A percentile compares a stretch with the other conserved stretches of the same genome.
Evolutionary conservation across 2,797 vertebrate genomes (phyloP).

Genomic region (Uromys caudimaculatus): DNA sequence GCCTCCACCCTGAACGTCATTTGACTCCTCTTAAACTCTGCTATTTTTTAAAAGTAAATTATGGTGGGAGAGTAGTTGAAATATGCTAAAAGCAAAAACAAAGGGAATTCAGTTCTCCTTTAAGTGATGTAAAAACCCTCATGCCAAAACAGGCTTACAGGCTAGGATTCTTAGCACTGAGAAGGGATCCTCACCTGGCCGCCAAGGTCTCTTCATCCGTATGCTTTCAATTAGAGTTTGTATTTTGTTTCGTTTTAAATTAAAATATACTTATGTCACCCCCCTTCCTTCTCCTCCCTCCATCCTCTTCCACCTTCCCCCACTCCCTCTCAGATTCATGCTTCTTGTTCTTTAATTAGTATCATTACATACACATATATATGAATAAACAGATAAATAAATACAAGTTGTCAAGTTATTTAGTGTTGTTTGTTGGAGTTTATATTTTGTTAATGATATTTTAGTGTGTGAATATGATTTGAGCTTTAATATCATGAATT

Average conservation of each 20-base stretch:
- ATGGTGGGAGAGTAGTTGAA: neutral
- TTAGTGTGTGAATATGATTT: neutral
- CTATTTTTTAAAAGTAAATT: neutral
- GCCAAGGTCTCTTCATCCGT: neutral
- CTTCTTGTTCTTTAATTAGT: neutral
- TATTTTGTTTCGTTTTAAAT: neutral
- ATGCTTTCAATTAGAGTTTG: neutral
- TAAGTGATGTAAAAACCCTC: neutral
- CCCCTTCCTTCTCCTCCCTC: neutral
- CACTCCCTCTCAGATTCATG: neutral
- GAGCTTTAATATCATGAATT: neutral
- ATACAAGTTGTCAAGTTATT: neutral
- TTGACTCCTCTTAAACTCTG: neutral
- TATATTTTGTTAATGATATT: slow-evolving; percentile 4
- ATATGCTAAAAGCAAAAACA: slow-evolving; percentile 23
- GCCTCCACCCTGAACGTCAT: neutral
- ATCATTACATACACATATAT: neutral
- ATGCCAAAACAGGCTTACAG: neutral
- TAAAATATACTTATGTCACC: neutral
- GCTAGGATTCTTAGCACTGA: neutral
- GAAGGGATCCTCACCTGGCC: neutral
- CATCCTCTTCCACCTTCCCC: neutral
- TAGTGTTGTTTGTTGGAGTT: neutral
- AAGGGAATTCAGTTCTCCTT: neutral
- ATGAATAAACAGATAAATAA: neutral